These are phyloP conservation scores for Gymnogyps californianus DNA, from an alignment of 2,113 vertebrate genomes.

Conservation along the genomic window DNA sequence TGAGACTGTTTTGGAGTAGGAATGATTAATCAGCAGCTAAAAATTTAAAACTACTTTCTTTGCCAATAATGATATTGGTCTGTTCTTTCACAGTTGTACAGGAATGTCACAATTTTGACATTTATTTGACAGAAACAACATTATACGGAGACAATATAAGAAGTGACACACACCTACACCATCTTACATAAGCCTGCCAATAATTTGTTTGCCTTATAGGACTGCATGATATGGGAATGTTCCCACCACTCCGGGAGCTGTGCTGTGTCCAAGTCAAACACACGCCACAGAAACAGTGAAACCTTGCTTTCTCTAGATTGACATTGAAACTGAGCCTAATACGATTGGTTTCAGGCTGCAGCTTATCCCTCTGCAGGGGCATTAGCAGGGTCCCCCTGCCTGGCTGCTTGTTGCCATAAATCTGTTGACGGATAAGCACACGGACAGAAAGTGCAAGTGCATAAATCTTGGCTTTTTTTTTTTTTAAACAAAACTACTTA, in stretches of 20 bases:
- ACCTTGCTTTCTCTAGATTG: background rate
- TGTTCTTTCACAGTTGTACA: background rate
- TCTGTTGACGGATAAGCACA: background rate
- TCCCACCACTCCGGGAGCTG: background rate
- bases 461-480: background rate
- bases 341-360: background rate
- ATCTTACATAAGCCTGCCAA: background rate
- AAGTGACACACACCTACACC: background rate
- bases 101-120: background rate
- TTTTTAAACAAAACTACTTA: background rate
- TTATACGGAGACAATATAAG: background rate
- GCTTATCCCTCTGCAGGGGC: background rate
- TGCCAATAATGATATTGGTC: background rate
- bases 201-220: background rate
- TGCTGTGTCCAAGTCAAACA: slow-evolving; percentile 12
- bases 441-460: background rate
- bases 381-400: background rate
- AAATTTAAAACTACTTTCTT: background rate
- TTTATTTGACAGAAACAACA: background rate
- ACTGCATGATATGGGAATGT: background rate
- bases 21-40: background rate
- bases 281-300: background rate
- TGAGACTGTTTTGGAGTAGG: background rate
- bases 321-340: background rate
- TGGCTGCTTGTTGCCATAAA: background rate